phyloP scores from a whole-genome alignment of 1,140 invertebrate genomes.

The Drosophila tani region DNA sequence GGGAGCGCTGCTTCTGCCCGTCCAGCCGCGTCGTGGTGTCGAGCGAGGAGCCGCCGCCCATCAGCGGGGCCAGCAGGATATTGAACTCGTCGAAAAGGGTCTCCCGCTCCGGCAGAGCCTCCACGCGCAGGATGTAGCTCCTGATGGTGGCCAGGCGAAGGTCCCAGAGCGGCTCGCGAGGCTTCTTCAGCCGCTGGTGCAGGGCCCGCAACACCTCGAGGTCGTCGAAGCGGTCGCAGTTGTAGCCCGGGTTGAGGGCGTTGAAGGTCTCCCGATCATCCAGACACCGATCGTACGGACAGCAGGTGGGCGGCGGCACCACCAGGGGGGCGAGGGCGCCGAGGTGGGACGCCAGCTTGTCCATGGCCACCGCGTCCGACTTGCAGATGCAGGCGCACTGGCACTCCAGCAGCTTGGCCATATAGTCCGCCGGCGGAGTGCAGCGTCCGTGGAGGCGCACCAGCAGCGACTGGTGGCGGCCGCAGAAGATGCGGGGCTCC shows the following conservation, averaged over 20 bases:
- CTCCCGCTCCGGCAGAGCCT: slow-evolving; percentile 32
- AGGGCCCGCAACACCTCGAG: slow-evolving; percentile 62
- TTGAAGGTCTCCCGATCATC: slow-evolving; percentile 73
- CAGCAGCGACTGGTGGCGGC: slow-evolving; percentile 49
- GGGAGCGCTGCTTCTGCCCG: slow-evolving; percentile 51
- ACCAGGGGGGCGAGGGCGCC: slow-evolving; percentile 49
- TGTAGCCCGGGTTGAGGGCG: slow-evolving; percentile 63
- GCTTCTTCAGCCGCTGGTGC: slow-evolving; percentile 56
- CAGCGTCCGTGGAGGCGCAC: slow-evolving; percentile 64
- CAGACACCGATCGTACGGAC: slow-evolving; percentile 66
- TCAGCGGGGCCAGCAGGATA: slow-evolving; percentile 9
- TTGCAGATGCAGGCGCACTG: slow-evolving; percentile 40
- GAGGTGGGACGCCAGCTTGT: slow-evolving; percentile 34
- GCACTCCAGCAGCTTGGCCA: slow-evolving; percentile 44
- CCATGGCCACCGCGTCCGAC: slow-evolving; percentile 41
- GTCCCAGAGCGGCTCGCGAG: slow-evolving; percentile 56
- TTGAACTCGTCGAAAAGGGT: slow-evolving; percentile 39
- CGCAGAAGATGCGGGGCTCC: slow-evolving; percentile 64
- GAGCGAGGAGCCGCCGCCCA: slow-evolving; percentile 9
- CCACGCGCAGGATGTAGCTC: slow-evolving; percentile 47
- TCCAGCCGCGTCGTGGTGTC: neutral
- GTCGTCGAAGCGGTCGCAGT: slow-evolving; percentile 70
- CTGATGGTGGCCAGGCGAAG: slow-evolving; percentile 49
- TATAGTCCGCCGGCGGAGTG: slow-evolving; percentile 59
- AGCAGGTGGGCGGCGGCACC: slow-evolving; percentile 45